phyloP scores from a whole-genome alignment of 2,113 vertebrate species.

The Dermatemys mawii region DNA sequence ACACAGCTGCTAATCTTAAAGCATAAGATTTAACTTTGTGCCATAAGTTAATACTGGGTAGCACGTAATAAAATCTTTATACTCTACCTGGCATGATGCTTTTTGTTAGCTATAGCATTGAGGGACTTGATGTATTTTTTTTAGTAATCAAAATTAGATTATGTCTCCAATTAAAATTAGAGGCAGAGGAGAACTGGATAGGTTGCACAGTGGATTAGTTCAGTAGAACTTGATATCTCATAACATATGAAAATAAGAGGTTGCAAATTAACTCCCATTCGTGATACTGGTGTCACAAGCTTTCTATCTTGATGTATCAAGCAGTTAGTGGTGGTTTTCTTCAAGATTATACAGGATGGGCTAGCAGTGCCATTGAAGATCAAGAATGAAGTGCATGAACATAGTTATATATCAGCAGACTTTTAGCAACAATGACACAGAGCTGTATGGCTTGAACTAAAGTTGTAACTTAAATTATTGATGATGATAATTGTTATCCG shows the following conservation, averaged over 20 bases:
- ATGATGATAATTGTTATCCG: neutral
- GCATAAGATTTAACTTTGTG: no score
- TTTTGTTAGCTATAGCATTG: neutral
- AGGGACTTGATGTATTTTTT: neutral
- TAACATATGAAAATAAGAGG: neutral
- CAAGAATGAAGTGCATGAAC: neutral
- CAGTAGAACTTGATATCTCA: neutral
- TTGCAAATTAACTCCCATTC: neutral
- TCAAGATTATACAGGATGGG: constrained; percentile 10
- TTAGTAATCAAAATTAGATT: neutral
- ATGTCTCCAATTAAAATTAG: neutral
- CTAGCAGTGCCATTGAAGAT: constrained; percentile 45
- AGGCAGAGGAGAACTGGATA: neutral
- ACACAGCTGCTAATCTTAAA: no score
- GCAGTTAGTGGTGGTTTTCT: no score
- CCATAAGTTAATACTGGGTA: neutral
- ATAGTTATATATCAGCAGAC: neutral
- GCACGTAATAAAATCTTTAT: neutral
- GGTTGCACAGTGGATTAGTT: neutral
- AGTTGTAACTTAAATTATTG: neutral
- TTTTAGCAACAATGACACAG: neutral
- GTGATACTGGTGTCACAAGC: neutral
- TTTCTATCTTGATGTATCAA: no score
- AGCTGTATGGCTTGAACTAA: neutral
- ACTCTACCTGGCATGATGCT: neutral